Evolutionary conservation across 2,888 invertebrate genomes (phyloP).

Genomic region (Petrolisthes manimaculis): DNA sequence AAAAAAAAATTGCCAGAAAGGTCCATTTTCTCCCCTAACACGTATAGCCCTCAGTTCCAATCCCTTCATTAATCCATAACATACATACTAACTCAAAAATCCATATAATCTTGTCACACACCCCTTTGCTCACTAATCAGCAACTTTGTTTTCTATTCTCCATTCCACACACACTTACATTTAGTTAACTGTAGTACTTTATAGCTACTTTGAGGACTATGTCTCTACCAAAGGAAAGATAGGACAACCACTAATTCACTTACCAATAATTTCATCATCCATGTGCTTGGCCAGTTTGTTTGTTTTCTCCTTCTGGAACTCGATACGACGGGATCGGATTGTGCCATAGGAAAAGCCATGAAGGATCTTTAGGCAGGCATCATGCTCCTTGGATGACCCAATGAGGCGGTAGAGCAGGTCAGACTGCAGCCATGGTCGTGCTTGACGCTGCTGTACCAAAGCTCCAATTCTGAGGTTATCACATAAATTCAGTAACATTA

Average conservation of each 20-base stretch:
- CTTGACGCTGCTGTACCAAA: slow-evolving; percentile 43
- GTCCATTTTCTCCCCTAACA: too few species aligned
- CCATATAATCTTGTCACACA: too few species aligned
- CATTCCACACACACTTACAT: neutral
- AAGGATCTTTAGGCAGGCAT: slow-evolving; percentile 47
- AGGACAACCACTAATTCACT: neutral
- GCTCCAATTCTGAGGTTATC: slow-evolving; percentile 30
- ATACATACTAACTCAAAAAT: too few species aligned
- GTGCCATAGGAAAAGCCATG: slow-evolving; percentile 37
- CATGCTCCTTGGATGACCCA: slow-evolving; percentile 34
- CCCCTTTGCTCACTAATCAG: too few species aligned
- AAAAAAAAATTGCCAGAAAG: too few species aligned
- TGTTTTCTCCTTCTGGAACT: neutral
- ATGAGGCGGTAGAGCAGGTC: slow-evolving; percentile 48
- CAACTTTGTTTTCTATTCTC: neutral
- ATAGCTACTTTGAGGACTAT: neutral
- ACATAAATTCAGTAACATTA: too few species aligned
- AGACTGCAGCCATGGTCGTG: slow-evolving; percentile 49
- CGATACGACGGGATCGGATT: slow-evolving; percentile 40
- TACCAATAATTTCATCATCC: slow-evolving; percentile 38
- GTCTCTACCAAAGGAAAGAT: neutral
- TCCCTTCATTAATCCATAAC: too few species aligned
- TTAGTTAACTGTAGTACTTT: neutral
- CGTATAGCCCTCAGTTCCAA: too few species aligned
- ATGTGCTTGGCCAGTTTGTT: neutral